Evolutionary conservation across 2,113 vertebrate species (phyloP).

Genomic region (Cephalopterus ornatus): DNA sequence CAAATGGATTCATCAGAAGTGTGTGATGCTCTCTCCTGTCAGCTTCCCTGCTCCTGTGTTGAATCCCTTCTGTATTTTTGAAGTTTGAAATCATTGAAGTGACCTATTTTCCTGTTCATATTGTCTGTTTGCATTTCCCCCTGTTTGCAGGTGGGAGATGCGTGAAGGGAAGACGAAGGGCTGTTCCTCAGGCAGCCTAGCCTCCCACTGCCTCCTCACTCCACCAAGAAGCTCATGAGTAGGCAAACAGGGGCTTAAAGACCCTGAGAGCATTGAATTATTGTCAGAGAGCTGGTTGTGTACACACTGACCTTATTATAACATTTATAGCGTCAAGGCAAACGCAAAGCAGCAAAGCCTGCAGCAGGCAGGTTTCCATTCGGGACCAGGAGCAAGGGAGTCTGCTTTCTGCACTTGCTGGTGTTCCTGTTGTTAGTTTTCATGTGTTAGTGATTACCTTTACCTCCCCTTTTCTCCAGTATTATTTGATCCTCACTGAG

Average conservation of each 20-base stretch:
- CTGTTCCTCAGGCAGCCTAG: neutral
- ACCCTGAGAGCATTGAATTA: neutral
- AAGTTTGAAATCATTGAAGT: neutral
- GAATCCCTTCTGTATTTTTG: neutral
- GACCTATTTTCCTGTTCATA: neutral
- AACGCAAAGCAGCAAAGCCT: neutral
- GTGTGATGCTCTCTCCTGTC: neutral
- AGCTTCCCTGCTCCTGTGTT: neutral
- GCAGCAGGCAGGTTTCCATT: neutral
- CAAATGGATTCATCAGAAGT: neutral
- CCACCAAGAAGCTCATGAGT: neutral
- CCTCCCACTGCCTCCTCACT: neutral
- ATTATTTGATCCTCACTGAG: slow-evolving; percentile 61
- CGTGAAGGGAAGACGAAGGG: neutral
- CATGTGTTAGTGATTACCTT: slow-evolving; percentile 71
- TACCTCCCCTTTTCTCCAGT: slow-evolving; percentile 65
- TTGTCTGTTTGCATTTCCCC: neutral
- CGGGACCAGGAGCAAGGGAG: neutral
- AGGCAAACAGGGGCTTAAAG: neutral
- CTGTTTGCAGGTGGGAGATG: neutral
- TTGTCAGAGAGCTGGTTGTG: neutral
- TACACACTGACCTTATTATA: neutral
- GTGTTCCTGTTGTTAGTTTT: neutral
- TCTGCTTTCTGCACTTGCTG: neutral
- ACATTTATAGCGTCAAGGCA: slow-evolving; percentile 1